phyloP scores from a whole-genome alignment of 2,888 invertebrate genomes.

The Eristalinus aeneus region DNA sequence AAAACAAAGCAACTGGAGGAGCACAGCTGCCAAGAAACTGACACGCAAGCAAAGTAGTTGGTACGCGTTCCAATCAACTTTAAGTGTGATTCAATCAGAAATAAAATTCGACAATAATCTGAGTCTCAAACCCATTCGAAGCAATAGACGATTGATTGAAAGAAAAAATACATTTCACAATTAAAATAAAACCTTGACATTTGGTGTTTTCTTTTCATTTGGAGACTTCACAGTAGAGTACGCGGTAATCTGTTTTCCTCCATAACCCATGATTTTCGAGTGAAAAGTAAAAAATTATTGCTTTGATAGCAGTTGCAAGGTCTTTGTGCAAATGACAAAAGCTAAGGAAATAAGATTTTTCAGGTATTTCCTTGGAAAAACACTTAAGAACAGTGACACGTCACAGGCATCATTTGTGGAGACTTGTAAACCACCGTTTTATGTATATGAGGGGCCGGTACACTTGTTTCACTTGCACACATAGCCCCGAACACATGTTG shows the following conservation, averaged over 20 bases:
- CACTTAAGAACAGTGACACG: slow-evolving; percentile 64
- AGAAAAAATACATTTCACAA: background rate
- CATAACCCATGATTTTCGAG: background rate
- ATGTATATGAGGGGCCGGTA: slow-evolving; percentile 50
- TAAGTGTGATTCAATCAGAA: background rate
- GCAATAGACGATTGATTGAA: background rate
- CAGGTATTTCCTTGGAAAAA: slow-evolving; percentile 10
- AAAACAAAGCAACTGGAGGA: slow-evolving; percentile 19
- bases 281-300: background rate
- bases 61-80: background rate
- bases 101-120: background rate
- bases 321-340: background rate
- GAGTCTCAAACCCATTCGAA: background rate
- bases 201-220: background rate
- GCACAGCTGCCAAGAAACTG: slow-evolving; percentile 41
- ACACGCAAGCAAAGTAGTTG: slow-evolving; percentile 67
- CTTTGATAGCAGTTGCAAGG: background rate
- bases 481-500: slow-evolving; percentile 63
- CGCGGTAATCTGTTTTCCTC: background rate
- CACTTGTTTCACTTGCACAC: slow-evolving; percentile 69
- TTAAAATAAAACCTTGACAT: slow-evolving; percentile 38
- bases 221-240: background rate
- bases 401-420: slow-evolving; percentile 67
- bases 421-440: slow-evolving; percentile 51
- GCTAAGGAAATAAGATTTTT: background rate